Conservation (phyloP, 2,888 invertebrate species). For the Agelastica alni region DNA sequence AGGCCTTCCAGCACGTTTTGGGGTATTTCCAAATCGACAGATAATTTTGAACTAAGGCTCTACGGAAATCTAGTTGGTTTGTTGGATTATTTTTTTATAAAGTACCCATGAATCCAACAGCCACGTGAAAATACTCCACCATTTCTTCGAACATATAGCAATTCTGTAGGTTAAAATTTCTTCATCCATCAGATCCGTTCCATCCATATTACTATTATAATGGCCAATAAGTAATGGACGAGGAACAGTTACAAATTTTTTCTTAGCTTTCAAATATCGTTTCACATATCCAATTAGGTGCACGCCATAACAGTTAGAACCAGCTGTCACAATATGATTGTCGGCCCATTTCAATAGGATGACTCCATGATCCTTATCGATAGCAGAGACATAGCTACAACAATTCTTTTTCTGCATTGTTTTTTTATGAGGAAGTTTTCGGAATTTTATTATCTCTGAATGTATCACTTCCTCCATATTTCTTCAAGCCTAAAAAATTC, state of each 20-base stretch:
- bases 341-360: not conserved
- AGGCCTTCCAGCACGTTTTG: slow-evolving; percentile 1
- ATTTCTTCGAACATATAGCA: slow-evolving; percentile 21
- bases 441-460: slow-evolving; percentile 14
- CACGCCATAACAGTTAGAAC: not conserved
- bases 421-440: not conserved
- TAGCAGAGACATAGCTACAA: not conserved
- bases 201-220: slow-evolving; percentile 12
- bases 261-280: not conserved
- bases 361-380: not conserved
- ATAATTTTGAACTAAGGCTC: not conserved
- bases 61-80: not conserved
- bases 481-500: slow-evolving; percentile 12
- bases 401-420: slow-evolving; percentile 4
- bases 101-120: slow-evolving; percentile 1
- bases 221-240: not conserved
- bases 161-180: slow-evolving; percentile 21
- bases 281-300: too few relatives aligned
- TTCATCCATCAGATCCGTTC: slow-evolving; percentile 26
- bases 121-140: slow-evolving; percentile 9
- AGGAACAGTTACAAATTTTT: not conserved
- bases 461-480: slow-evolving; percentile 11
- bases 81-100: not conserved
- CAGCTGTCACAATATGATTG: not conserved
- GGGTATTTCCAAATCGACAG: not conserved